These are phyloP conservation scores for Bellardia pandia DNA, from an alignment of 2,888 invertebrate genomes.

Conservation along the genomic window DNA sequence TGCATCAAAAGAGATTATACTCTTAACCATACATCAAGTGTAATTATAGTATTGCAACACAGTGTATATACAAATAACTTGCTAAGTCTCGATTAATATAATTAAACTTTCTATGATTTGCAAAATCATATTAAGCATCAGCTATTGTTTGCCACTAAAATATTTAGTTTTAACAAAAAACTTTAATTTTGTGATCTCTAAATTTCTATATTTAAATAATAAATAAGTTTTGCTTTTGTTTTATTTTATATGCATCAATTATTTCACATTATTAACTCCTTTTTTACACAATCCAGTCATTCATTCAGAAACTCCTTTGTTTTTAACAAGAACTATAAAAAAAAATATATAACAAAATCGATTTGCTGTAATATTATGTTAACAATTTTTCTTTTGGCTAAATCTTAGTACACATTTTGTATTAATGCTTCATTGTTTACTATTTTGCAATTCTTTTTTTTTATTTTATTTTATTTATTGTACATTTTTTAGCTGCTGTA, in stretches of 20 bases:
- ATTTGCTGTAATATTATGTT: slow-evolving; percentile 50
- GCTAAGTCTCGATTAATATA: too few species aligned
- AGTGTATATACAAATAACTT: too few species aligned
- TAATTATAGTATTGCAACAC: too few species aligned
- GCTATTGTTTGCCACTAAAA: too few species aligned
- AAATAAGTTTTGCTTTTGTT: not conserved
- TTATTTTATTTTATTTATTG: not conserved
- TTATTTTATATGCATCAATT: not conserved
- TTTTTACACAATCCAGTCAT: slow-evolving; percentile 2
- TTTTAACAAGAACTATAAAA: slow-evolving; percentile 28
- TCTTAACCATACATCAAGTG: too few species aligned
- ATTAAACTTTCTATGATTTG: too few species aligned
- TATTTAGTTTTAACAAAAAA: too few species aligned
- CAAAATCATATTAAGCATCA: too few species aligned
- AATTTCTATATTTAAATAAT: too few species aligned
- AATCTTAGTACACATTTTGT: slow-evolving; percentile 28
- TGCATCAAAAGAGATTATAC: too few species aligned
- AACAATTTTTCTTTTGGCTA: slow-evolving; percentile 25
- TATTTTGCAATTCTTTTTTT: not conserved
- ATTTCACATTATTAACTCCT: slow-evolving; percentile 22
- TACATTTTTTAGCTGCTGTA: slow-evolving; percentile 15
- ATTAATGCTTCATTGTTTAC: slow-evolving; percentile 57
- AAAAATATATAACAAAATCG: slow-evolving; percentile 15
- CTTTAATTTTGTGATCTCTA: too few species aligned
- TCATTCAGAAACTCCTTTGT: slow-evolving; percentile 46